Base-by-base conservation (phyloP, 1,140 invertebrate genomes). In the Leptinotarsa texana region DNA sequence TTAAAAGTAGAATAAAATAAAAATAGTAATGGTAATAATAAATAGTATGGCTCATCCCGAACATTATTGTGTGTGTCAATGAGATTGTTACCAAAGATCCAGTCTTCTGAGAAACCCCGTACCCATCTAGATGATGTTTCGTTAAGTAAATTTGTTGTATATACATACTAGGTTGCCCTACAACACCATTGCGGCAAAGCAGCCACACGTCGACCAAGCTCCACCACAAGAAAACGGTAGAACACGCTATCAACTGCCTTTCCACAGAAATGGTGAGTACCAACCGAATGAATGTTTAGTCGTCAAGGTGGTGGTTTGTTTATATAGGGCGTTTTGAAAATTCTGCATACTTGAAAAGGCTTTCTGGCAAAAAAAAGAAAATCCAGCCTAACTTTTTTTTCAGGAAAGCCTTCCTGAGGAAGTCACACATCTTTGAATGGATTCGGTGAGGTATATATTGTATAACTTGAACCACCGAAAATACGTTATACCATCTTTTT, bases 251-350 rank as follows among this genome's bases (percentile, higher is more conserved):
- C 80, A 93, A 92, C 84, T 92, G 91, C 86, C 90, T 94, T 82
- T 93, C 92, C 76, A 91, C 90, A 73, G 92, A 93, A 90, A 92
- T 93, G 91, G 92, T 94, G 88, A 92, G 91, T 87, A 61, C 15
- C 8, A 22, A 70, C 17, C 33, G 11, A 33, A 68, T 17, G n/a
- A 17, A 68, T 68, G 33, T 33, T 17, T n/a, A 65, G 15, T 22
- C 13, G 27, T 33, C 15, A 48, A 27, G 17, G n/a, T 33, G 22
- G 33, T 24, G 17, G n/a, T n/a, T 33, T 17, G 6, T 68, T 15
- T 15, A 22, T 21, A 65, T 11, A 42, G 33, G 33, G 8, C 33
- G 33, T 42, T 42, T 42, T 42, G 33, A 42, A 42, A 42, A 11
- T 42, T 42, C 33, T 42, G 8, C 33, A 42, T 18, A 66, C 65